Evolutionary conservation across 2,113 vertebrate genomes (phyloP).

Genomic region (Poicephalus gulielmi): DNA sequence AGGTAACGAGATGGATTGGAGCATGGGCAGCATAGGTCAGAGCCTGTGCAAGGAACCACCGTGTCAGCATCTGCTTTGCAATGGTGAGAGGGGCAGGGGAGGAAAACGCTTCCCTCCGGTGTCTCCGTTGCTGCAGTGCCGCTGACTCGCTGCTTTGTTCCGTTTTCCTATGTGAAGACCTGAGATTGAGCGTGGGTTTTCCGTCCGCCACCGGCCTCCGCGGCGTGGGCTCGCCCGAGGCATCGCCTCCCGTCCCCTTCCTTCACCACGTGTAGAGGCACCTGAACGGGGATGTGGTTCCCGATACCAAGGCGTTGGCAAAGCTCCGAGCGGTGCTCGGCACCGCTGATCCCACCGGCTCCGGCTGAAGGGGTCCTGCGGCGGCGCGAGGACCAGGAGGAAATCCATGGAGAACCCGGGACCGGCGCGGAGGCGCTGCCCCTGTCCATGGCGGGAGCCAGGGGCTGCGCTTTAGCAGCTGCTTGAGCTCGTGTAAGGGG

Average conservation of each 20-base stretch:
- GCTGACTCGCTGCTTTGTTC: slow-evolving; percentile 11
- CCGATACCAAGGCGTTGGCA: slow-evolving; percentile 64
- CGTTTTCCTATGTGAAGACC: slow-evolving; percentile 71
- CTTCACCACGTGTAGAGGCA: slow-evolving; percentile 69
- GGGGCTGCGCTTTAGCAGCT: slow-evolving; percentile 80
- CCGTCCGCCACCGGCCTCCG: slow-evolving; percentile 29
- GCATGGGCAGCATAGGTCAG: neutral
- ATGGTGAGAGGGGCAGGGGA: neutral
- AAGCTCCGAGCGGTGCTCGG: slow-evolving; percentile 12
- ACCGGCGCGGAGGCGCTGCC: slow-evolving; percentile 43
- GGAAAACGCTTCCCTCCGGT: neutral
- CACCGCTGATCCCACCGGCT: slow-evolving; percentile 20
- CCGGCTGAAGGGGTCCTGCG: slow-evolving; percentile 19
- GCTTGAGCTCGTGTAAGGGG: slow-evolving; percentile 88
- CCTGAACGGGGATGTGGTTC: slow-evolving; percentile 69
- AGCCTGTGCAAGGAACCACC: neutral
- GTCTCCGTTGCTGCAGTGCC: slow-evolving; percentile 34
- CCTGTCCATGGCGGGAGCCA: neutral
- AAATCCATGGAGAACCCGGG: slow-evolving; percentile 51
- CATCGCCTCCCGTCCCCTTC: slow-evolving; percentile 46
- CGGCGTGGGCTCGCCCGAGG: slow-evolving; percentile 45
- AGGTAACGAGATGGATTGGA: neutral
- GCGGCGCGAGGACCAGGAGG: slow-evolving; percentile 10
- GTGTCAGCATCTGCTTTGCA: neutral
- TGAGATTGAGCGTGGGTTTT: slow-evolving; percentile 78